Conservation (phyloP, 2,113 vertebrate genomes). For the Oreochromis tanganicae region DNA sequence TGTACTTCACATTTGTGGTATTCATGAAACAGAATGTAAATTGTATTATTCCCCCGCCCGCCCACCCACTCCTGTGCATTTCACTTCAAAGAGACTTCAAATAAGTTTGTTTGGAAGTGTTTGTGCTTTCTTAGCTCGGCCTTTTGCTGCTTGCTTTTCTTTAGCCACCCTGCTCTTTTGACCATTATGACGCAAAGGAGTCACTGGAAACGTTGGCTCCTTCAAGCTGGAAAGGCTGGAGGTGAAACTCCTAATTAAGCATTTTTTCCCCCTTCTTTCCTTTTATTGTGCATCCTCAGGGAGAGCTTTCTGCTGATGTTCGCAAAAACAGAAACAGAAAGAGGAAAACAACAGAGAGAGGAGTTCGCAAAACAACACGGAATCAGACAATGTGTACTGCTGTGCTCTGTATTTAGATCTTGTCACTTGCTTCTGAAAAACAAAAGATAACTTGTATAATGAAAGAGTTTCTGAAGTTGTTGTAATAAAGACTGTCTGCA, state of each 20-base stretch:
- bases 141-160: neutral
- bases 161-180: conserved; percentile 6
- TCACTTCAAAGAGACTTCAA: conserved; percentile 48
- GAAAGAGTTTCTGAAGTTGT: neutral
- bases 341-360: conserved; percentile 28
- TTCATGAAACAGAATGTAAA: conserved; percentile 55
- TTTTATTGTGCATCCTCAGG: conserved; percentile 27
- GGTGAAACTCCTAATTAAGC: conserved; percentile 56
- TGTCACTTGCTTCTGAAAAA: neutral
- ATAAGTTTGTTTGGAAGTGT: conserved; percentile 29
- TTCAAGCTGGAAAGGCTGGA: conserved; percentile 20
- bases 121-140: neutral
- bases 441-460: neutral
- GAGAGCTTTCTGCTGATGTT: conserved; percentile 38
- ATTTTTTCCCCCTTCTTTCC: neutral
- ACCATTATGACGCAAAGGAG: conserved; percentile 23
- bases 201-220: conserved; percentile 12
- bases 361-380: neutral
- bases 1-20: conserved; percentile 41
- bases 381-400: neutral
- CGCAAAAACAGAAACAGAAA: conserved; percentile 23
- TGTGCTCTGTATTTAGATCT: neutral
- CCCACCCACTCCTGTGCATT: neutral
- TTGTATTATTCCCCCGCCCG: neutral
- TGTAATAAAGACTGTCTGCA: neutral